A percentile compares a stretch with the other conserved stretches of the same genome.
Evolutionary conservation across 2,113 vertebrate genomes (phyloP).

Genomic region (Myiopsitta monachus): DNA sequence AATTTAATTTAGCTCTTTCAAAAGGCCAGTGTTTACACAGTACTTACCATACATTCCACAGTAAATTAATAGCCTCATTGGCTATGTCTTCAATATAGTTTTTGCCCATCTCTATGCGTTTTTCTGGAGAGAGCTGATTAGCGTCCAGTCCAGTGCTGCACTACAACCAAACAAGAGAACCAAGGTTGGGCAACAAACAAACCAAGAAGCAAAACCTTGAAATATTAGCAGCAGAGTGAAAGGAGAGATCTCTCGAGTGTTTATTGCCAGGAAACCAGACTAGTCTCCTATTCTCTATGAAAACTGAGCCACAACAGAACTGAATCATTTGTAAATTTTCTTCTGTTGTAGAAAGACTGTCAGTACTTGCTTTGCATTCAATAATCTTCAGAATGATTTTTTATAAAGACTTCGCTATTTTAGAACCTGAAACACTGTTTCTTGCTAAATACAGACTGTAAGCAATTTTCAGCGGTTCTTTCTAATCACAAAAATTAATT

Average conservation of each 20-base stretch:
- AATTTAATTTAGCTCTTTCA: background rate
- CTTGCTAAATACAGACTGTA: background rate
- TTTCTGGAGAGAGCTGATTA: constrained; percentile 58
- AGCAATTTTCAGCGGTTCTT: background rate
- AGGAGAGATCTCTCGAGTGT: background rate
- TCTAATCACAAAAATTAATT: background rate
- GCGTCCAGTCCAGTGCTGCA: constrained; percentile 81
- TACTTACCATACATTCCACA: constrained; percentile 96
- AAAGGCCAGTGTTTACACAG: background rate
- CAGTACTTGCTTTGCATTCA: background rate
- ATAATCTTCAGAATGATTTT: background rate
- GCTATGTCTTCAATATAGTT: constrained; percentile 84
- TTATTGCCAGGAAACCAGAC: background rate
- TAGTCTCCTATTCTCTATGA: background rate
- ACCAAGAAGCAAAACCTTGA: background rate
- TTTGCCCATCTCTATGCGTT: constrained; percentile 71
- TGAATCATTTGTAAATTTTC: background rate
- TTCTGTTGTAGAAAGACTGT: background rate
- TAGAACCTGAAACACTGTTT: background rate
- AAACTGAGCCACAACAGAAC: background rate
- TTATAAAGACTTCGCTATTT: background rate
- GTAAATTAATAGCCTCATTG: constrained; percentile 89
- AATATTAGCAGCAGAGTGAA: background rate
- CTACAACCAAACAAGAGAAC: constrained; percentile 64
- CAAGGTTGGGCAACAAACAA: constrained; percentile 3